Base-by-base conservation (phyloP, 1,140 invertebrate genomes). In the Hermetia illucens region DNA sequence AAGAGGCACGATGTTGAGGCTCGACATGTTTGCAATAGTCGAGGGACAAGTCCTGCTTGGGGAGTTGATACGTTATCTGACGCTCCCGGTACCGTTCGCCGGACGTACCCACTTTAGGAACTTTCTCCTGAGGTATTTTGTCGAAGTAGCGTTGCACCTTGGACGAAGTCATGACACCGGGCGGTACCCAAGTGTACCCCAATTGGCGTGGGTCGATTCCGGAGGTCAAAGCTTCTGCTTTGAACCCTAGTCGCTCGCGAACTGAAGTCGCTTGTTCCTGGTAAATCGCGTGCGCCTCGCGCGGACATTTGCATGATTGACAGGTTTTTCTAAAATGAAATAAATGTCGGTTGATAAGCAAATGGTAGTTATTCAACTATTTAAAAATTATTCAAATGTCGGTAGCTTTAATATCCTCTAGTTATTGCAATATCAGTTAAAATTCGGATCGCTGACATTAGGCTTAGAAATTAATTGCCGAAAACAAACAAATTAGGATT, bases 21-120 rank as follows among this genome's bases (percentile, higher is more conserved):
- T 85, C 82, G 38, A 94, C 69, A 56, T 92, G 86, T 51, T 82
- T 78, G 56, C 89, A 93, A 53, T 92, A 90, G 35, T 81, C 74
- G 44, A 88, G 63, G 12, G 87, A 83, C 25, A 96, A 69, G 60
- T 98, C 94, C 66, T 97, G 92, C 61, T 88, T 90, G 12, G 92
- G 92, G 47, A 96, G 68, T 63, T 97, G 92, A 35, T 73, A 68
- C 37, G 89, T 80, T 42, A 98, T 64, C 62, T 92, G 84, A 43
- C 80, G 73, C 53, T 85, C 74, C 45, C 89, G 58, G 60, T 77
- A 68, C 53, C 81, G 70, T 62, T 91, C 82, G 20, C 89, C 85
- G 30, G 76, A 65, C 17, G 76, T 75, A 30, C 79, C 80, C 37
- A 83, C 53, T 45, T 74, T 69, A 13, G 86, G 85, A 36, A 88